phyloP scores from a whole-genome alignment of 2,888 invertebrate species.

The Phytoseiulus persimilis region DNA sequence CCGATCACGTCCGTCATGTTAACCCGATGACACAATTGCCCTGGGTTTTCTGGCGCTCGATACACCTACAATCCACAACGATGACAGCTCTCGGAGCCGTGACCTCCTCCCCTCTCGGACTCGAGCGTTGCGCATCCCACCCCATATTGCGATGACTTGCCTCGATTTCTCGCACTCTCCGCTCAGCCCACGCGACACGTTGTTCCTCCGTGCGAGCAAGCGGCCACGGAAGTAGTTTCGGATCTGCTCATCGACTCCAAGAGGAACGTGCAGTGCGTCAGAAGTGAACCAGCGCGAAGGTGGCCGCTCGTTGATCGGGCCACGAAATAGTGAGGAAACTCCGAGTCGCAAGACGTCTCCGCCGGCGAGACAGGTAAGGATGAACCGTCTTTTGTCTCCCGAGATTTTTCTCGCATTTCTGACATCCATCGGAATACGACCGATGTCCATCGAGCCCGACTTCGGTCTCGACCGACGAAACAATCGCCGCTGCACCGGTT shows the following conservation, averaged over 20 bases:
- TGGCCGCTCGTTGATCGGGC: too few species aligned
- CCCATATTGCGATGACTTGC: too few species aligned
- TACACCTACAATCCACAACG: too few species aligned
- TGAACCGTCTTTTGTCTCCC: not conserved
- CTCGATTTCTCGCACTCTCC: too few species aligned
- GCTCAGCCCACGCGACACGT: too few species aligned
- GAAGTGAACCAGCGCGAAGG: not conserved
- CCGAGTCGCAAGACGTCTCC: not conserved
- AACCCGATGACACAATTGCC: not conserved
- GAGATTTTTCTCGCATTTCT: not conserved
- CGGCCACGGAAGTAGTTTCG: too few species aligned
- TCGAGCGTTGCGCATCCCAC: too few species aligned
- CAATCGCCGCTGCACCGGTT: not conserved
- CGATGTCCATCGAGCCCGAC: not conserved
- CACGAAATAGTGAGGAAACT: not conserved
- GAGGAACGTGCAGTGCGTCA: too few species aligned
- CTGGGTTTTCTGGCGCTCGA: not conserved
- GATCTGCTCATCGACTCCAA: too few species aligned
- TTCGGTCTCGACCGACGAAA: not conserved
- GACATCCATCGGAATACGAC: not conserved
- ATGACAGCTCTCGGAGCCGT: too few species aligned
- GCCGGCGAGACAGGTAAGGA: not conserved
- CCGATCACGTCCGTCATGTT: not conserved
- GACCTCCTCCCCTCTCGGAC: too few species aligned
- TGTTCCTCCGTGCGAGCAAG: too few species aligned